These are phyloP conservation scores for Coregonus ussuriensis DNA, from an alignment of 2,797 vertebrate genomes.

Conservation along the genomic window DNA sequence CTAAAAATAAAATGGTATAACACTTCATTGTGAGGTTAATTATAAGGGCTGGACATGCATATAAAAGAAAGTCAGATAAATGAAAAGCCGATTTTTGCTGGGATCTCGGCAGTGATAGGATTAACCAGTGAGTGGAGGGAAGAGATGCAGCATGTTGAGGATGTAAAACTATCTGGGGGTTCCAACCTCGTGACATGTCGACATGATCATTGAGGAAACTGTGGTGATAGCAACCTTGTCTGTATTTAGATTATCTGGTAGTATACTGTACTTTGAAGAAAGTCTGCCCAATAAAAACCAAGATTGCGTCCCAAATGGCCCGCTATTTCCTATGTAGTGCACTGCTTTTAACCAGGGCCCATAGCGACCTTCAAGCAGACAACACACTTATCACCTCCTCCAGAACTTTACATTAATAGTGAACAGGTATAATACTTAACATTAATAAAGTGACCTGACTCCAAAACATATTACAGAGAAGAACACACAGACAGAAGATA, in stretches of 20 bases:
- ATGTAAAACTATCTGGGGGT: constrained; percentile 21
- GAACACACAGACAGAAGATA: neutral
- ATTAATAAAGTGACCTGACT: neutral
- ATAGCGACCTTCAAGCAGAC: neutral
- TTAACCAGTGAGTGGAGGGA: neutral
- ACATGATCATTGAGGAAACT: constrained; percentile 45
- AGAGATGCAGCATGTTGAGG: constrained; percentile 22
- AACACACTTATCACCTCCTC: neutral
- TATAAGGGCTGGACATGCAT: too few species aligned
- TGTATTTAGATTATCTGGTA: constrained; percentile 22
- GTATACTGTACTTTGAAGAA: neutral
- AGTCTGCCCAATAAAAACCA: neutral
- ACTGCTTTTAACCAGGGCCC: neutral
- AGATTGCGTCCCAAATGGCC: neutral
- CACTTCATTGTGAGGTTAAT: too few species aligned
- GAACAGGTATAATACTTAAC: too few species aligned
- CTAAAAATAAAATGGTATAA: too few species aligned
- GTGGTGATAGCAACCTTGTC: constrained; percentile 33
- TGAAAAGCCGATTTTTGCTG: too few species aligned
- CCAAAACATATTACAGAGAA: neutral
- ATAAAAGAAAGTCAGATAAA: too few species aligned
- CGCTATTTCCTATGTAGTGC: neutral
- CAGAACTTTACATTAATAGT: neutral
- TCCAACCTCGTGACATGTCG: constrained; percentile 40
- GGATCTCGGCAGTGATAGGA: too few species aligned